Conservation (phyloP, 2,797 vertebrate species). For the Hypotaenidia okinawae region DNA sequence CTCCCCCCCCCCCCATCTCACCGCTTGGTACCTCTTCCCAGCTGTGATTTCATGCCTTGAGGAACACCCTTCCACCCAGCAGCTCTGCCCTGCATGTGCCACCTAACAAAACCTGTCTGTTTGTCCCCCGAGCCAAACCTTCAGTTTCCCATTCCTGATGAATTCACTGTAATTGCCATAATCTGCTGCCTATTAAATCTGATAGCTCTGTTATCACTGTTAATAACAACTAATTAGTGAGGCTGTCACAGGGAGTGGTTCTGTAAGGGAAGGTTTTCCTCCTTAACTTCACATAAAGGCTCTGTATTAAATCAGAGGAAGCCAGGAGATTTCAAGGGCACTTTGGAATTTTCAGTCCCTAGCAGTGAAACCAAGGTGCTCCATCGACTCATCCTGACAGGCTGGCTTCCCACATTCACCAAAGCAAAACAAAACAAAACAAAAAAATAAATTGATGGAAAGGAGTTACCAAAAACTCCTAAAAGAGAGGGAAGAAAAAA, state of each 20-base stretch:
- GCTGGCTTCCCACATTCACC: neutral
- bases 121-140: neutral
- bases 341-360: neutral
- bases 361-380: neutral
- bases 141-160: neutral
- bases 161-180: constrained; percentile 26
- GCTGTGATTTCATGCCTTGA: neutral
- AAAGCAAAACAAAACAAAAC: neutral
- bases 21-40: neutral
- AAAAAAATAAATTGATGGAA: neutral
- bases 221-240: constrained; percentile 65
- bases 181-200: constrained; percentile 54
- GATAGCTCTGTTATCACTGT: constrained; percentile 52
- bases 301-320: neutral
- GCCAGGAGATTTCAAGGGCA: neutral
- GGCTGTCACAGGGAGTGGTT: constrained; percentile 24
- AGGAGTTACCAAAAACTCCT: neutral
- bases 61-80: neutral
- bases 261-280: neutral
- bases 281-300: neutral
- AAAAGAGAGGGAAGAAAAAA: rapidly evolving
- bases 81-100: neutral
- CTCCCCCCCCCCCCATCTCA: neutral
- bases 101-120: neutral
- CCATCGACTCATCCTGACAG: rapidly evolving